Base-by-base conservation (phyloP, 1,140 invertebrate genomes). In the Pristionchus pacificus region DNA sequence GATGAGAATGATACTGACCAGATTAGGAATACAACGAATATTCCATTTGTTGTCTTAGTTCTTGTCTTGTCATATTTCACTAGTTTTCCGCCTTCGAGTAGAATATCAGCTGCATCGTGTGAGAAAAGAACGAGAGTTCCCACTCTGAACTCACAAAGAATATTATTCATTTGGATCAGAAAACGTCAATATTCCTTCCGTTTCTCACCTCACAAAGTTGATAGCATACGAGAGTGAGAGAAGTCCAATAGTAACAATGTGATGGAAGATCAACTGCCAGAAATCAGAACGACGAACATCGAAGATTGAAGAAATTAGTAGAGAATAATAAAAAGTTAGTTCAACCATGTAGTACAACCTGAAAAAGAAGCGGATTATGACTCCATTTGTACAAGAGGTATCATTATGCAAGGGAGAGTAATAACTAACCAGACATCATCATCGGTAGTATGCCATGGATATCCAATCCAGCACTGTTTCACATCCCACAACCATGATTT, bases 341-440 rank as follows among this genome's bases (percentile, higher is more conserved):
- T 93, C 93, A 70, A 95, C 87, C 90, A 95, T 94, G 85, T 97
- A 97, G 84, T 97, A 97, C 92, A 91, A 96, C 91, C 93, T 88
- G n/a, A 86, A 79, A 77, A 15, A 0, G 25, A 64, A 27, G 19
- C 3, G 24, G 25, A 60, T n/a, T 72, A 33, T 24, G 30, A 75
- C 27, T 63, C 15, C 29, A 25, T 25, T n/a, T 10, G 25, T 31
- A 14, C 2, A 77, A 10, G 27, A 14, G 30, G n/a, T 55, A 6
- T 71, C 68, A 27, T 60, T 49, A 19, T 49, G 24, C 25, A 1
- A 1, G 19, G 60, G 2, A 62, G 25, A 28, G 29, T 30, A 28
- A 27, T 15, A 28, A 30, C 58, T 24, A 28, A 79, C 78, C 75
- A 80, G 69, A 79, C 69, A 60, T 64, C 60, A 10, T 60, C 25